Percentiles rank a stretch among this genome's conserved stretches.
Conservation (phyloP, 2,113 vertebrate genomes). For the Sylvietta virens region DNA sequence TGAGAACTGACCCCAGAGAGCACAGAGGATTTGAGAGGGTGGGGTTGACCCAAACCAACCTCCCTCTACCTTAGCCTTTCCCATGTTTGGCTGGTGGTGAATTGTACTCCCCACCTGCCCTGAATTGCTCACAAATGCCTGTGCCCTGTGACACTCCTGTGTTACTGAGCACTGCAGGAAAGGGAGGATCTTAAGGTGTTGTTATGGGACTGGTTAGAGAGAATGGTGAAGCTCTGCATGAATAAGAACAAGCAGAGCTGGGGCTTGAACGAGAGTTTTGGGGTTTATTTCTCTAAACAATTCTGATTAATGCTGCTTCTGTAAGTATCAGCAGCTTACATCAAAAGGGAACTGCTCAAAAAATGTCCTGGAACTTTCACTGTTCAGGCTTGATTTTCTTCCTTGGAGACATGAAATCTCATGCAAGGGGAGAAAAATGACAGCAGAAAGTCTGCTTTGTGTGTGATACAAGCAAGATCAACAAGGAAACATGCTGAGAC, state of each 20-base stretch:
- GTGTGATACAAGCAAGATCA: not conserved
- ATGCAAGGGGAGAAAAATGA: not conserved
- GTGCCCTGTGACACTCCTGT: not conserved
- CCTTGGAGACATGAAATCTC: not conserved
- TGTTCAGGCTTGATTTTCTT: conserved; percentile 13
- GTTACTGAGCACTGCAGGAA: not conserved
- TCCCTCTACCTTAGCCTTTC: not conserved
- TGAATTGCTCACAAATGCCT: not conserved
- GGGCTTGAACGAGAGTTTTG: not conserved
- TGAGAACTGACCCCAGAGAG: not conserved
- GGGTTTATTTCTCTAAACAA: not conserved
- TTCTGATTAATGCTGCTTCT: conserved; percentile 1
- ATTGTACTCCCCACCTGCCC: not conserved
- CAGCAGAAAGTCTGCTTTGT: not conserved
- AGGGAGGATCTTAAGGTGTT: accelerated
- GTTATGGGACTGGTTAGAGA: not conserved
- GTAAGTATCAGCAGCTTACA: not conserved
- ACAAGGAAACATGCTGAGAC: not conserved
- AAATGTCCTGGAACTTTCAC: not conserved
- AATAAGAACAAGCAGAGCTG: not conserved
- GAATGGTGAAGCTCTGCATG: not conserved
- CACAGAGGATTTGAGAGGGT: not conserved
- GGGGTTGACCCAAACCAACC: not conserved
- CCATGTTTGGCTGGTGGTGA: not conserved
- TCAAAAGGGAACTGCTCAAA: not conserved